Conservation (phyloP, 2,113 vertebrate species). For the Toxotes chatareus region DNA sequence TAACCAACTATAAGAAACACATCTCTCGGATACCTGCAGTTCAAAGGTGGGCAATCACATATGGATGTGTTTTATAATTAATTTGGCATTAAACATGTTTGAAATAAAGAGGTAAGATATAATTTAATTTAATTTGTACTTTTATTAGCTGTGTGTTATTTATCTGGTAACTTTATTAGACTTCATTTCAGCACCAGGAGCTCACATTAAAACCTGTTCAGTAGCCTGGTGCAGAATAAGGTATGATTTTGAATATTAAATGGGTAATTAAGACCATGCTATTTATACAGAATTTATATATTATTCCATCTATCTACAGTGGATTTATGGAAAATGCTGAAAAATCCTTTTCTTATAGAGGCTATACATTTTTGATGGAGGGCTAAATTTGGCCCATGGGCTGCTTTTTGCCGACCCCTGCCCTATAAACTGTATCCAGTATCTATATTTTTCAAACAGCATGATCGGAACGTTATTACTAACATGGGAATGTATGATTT, state of each 20-base stretch:
- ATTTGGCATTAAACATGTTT: neutral
- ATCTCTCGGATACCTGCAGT: neutral
- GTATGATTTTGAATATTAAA: neutral
- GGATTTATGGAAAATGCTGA: neutral
- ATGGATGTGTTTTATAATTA: neutral
- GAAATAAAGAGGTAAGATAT: neutral
- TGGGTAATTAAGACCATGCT: neutral
- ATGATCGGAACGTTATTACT: constrained; percentile 44
- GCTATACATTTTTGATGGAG: neutral
- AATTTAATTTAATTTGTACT: neutral
- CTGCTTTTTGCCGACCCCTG: constrained; percentile 42
- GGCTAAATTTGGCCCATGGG: neutral
- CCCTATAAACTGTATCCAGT: neutral
- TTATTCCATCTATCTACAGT: neutral
- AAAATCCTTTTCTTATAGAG: neutral
- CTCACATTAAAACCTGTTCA: neutral
- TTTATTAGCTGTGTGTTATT: neutral
- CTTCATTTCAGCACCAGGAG: neutral
- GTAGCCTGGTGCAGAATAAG: neutral
- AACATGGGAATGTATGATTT: constrained; percentile 22
- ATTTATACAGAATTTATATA: neutral
- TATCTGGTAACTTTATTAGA: neutral
- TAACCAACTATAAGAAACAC: neutral
- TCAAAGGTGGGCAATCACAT: neutral
- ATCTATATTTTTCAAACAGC: constrained; percentile 35